Evolutionary conservation across 1,140 invertebrate genomes (phyloP).

Genomic region (Andrena cerasifolii): DNA sequence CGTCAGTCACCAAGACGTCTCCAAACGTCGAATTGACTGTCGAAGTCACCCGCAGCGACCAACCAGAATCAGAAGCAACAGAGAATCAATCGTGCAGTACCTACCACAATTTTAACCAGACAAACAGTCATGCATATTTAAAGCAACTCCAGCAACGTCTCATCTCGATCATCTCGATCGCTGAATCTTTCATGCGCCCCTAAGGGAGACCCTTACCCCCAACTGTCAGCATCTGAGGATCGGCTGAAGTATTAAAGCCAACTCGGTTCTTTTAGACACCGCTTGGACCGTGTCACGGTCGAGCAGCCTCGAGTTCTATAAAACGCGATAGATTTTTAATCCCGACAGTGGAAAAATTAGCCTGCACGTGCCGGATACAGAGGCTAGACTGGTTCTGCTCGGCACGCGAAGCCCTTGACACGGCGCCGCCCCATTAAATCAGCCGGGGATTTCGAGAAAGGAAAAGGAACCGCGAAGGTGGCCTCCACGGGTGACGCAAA

Average conservation of each 20-base stretch:
- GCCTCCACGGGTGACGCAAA: neutral
- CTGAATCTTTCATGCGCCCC: neutral
- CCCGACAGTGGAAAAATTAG: constrained; percentile 22
- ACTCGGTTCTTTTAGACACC: neutral
- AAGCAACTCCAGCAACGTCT: neutral
- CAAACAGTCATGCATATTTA: neutral
- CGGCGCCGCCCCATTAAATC: constrained; percentile 24
- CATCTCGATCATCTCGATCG: neutral
- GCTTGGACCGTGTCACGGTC: constrained; percentile 15
- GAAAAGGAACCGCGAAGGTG: neutral
- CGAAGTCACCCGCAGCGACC: too few relatives aligned
- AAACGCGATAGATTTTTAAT: constrained; percentile 17
- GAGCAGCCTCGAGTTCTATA: constrained; percentile 1
- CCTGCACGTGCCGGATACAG: constrained; percentile 18
- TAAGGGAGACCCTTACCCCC: neutral
- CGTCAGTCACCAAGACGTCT: too few relatives aligned
- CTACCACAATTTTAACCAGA: neutral
- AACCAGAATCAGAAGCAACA: too few relatives aligned
- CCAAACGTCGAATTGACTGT: too few relatives aligned
- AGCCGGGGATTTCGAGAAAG: constrained; percentile 2
- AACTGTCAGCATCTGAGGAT: neutral
- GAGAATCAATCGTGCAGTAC: too few relatives aligned
- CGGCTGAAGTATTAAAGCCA: constrained; percentile 22
- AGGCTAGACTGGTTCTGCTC: constrained; percentile 48
- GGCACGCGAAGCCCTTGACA: constrained; percentile 63